A percentile compares a stretch with the other conserved stretches of the same genome.
These are phyloP conservation scores for Catagonus wagneri DNA, from an alignment of 2,113 vertebrate genomes.

Conservation along the genomic window DNA sequence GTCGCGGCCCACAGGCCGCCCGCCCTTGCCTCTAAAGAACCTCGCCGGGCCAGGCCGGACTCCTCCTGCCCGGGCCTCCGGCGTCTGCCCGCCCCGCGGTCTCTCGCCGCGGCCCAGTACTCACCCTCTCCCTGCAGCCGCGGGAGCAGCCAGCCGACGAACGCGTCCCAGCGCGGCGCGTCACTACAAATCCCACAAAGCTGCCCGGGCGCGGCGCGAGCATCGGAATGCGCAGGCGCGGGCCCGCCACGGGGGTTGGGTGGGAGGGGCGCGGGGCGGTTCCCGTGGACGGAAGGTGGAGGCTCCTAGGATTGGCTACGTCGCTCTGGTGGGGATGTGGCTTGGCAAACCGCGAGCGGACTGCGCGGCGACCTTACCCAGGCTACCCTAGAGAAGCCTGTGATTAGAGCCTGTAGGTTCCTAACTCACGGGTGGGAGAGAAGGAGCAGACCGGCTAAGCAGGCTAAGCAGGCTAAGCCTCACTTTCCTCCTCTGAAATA, in stretches of 20 bases:
- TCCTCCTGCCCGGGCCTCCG: rapidly evolving
- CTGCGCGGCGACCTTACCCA: rapidly evolving
- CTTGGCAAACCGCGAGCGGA: rapidly evolving
- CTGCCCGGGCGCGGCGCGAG: rapidly evolving
- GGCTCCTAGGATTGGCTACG: rapidly evolving
- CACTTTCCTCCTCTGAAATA: background rate
- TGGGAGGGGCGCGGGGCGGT: rapidly evolving
- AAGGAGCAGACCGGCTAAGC: background rate
- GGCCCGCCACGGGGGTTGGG: too few relatives aligned
- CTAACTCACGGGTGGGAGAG: background rate
- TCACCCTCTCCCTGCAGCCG: constrained; percentile 4
- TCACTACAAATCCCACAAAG: constrained; percentile 75
- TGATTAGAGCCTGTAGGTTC: background rate
- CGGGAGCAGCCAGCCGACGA: rapidly evolving
- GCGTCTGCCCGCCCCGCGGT: rapidly evolving
- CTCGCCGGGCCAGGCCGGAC: rapidly evolving
- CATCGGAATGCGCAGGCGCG: background rate
- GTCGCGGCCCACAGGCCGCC: background rate
- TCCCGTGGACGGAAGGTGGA: rapidly evolving
- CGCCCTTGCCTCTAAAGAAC: background rate
- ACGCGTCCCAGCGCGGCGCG: background rate
- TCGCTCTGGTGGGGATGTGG: rapidly evolving
- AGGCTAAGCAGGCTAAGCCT: background rate
- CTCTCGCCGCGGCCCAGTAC: background rate
- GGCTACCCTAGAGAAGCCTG: rapidly evolving